These are phyloP conservation scores for Chloebia gouldiae DNA, from an alignment of 2,113 vertebrate species.

Conservation along the genomic window DNA sequence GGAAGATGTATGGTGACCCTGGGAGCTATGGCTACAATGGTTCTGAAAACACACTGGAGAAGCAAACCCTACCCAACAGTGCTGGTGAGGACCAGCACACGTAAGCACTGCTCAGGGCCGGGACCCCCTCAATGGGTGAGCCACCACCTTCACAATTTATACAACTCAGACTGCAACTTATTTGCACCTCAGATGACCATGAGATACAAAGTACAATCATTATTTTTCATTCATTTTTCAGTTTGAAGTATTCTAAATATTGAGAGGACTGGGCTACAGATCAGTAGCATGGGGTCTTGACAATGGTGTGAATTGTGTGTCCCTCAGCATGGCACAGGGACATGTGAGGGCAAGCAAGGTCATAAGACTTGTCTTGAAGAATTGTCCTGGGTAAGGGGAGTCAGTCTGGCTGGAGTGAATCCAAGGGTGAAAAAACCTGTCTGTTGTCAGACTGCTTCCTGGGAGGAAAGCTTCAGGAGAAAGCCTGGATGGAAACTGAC, in stretches of 20 bases:
- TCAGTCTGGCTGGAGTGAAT: constrained; percentile 47
- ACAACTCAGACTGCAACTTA: neutral
- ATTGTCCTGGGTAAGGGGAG: constrained; percentile 45
- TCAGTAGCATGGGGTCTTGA: neutral
- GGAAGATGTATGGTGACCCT: neutral
- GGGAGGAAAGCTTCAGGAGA: neutral
- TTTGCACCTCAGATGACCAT: neutral
- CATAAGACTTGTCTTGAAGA: constrained; percentile 25
- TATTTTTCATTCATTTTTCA: constrained; percentile 18
- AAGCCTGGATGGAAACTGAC: neutral
- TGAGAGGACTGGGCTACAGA: neutral
- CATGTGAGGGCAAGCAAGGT: neutral
- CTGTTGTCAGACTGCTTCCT: neutral
- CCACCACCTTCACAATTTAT: neutral
- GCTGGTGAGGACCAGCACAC: neutral
- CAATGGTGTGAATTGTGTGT: constrained; percentile 45
- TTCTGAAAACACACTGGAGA: neutral
- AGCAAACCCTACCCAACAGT: neutral
- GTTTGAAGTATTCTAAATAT: neutral
- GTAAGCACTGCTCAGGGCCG: neutral
- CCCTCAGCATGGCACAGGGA: neutral
- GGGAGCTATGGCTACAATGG: rapidly evolving
- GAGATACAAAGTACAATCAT: neutral
- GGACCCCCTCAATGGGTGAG: neutral
- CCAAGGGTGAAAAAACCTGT: constrained; percentile 13